phyloP scores from a whole-genome alignment of 2,888 invertebrate genomes.

The Biston stratarius region DNA sequence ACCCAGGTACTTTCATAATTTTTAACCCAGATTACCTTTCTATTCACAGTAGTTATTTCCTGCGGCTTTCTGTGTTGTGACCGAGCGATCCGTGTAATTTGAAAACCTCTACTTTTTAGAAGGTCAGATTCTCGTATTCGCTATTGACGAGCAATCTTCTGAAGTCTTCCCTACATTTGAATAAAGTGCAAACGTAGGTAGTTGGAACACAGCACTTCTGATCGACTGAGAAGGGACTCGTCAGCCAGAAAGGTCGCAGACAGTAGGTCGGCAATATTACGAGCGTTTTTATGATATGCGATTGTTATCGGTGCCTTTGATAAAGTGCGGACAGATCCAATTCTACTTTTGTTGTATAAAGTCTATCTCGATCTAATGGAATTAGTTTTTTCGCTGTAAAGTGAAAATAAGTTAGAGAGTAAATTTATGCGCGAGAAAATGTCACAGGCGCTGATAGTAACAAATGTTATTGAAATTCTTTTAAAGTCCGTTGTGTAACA shows the following conservation, averaged over 20 bases:
- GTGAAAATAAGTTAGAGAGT: background rate
- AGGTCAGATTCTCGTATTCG: too few relatives aligned
- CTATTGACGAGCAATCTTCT: too few relatives aligned
- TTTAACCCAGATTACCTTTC: too few relatives aligned
- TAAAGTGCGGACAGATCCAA: slow-evolving; percentile 19
- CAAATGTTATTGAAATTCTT: background rate
- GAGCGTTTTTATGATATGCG: slow-evolving; percentile 22
- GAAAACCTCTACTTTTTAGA: too few relatives aligned
- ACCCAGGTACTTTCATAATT: too few relatives aligned
- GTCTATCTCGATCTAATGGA: slow-evolving; percentile 20
- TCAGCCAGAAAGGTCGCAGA: slow-evolving; percentile 23
- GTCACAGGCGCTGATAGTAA: background rate
- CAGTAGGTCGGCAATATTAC: slow-evolving; percentile 28
- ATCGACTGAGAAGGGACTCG: background rate
- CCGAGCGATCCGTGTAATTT: too few relatives aligned
- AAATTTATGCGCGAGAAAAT: background rate
- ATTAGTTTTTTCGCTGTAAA: slow-evolving; percentile 12
- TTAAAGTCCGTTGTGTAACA: background rate
- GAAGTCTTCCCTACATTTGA: too few relatives aligned
- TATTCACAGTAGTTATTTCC: too few relatives aligned
- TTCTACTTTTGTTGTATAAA: slow-evolving; percentile 7
- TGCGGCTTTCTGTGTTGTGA: too few relatives aligned
- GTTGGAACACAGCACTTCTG: background rate
- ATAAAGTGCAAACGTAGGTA: background rate
- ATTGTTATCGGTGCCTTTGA: slow-evolving; percentile 19